Conservation (phyloP, 2,888 invertebrate species). For the Chymomyza caudatula region DNA sequence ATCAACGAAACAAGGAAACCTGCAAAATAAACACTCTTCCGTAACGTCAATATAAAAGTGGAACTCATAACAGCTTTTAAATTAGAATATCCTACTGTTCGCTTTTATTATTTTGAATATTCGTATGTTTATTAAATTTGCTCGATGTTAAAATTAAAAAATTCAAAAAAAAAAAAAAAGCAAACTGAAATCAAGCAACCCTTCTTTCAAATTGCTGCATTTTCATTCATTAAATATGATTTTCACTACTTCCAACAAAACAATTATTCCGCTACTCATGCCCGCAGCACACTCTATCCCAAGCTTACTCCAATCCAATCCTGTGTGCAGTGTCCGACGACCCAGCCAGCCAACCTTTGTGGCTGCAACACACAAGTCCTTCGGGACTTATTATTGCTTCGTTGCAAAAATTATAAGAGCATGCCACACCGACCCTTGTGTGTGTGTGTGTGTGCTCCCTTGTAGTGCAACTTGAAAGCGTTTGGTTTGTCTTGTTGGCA, state of each 20-base stretch:
- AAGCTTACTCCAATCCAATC: background rate
- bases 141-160: slow-evolving; percentile 42
- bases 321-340: background rate
- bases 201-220: slow-evolving; percentile 45
- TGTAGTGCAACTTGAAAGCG: slow-evolving; percentile 37
- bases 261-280: slow-evolving; percentile 6
- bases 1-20: too few species aligned
- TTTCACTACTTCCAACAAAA: slow-evolving; percentile 12
- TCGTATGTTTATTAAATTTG: background rate
- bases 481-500: slow-evolving; percentile 30
- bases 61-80: too few species aligned
- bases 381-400: slow-evolving; percentile 40
- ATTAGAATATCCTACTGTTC: too few species aligned
- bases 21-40: too few species aligned
- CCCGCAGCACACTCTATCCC: background rate
- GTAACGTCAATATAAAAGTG: too few species aligned
- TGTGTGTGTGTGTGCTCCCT: slow-evolving; percentile 6
- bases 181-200: slow-evolving; percentile 36
- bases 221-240: slow-evolving; percentile 30
- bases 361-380: slow-evolving; percentile 23
- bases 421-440: slow-evolving; percentile 1
- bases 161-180: slow-evolving; percentile 17
- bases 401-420: slow-evolving; percentile 37
- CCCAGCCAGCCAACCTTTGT: slow-evolving; percentile 17
- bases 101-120: too few species aligned